Base-by-base conservation (phyloP, 2,797 vertebrate genomes). In the Calcarius lapponicus region DNA sequence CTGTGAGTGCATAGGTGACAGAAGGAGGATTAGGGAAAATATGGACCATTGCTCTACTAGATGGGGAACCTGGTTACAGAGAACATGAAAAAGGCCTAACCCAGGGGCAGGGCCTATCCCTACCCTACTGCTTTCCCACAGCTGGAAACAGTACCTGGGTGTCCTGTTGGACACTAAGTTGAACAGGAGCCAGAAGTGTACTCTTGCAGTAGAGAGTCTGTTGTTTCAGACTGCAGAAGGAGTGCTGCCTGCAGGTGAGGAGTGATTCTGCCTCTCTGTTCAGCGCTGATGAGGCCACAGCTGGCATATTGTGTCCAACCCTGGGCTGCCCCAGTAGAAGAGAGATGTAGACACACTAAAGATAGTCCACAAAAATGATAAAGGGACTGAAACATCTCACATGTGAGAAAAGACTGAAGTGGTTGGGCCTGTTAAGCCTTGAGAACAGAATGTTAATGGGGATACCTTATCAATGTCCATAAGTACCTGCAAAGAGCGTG, bases 1-100 rank as follows among this genome's bases (percentile, higher is more conserved):
- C 13, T 53, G 3, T 60, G 58, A 66, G 17, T 53, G n/a, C 12
- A 31, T 7, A 53, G 7, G 5, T 62, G 24, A 56, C 24, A 75
- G 25, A 53, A 48, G 14, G 32, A 62, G 2, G 24, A 10, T 24
- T n/a, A 43, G 13, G 17, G 50, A 50, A 69, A 62, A 56, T 36
- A 32, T 0, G 0, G 22, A 32, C 6, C 24, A 32, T 28, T 47
- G 21, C 12, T 54, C 10, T 24, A 42, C 2, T 3, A 48, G 18
- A 42, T 32, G 26, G 16, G 25, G 34, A 53, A 28, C 7, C 15
- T 48, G 10, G 3, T 34, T 67, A 25, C 21, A 48, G 6, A 54
- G 16, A 58, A 51, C 26, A 29, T 29, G 19, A 28, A 72, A 69
- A 58, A 53, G 11, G 18, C 9, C 51, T 5, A 11, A 22, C 17